Evolutionary conservation across 1,140 invertebrate species (phyloP).

Genomic region (Glomeris maerens): DNA sequence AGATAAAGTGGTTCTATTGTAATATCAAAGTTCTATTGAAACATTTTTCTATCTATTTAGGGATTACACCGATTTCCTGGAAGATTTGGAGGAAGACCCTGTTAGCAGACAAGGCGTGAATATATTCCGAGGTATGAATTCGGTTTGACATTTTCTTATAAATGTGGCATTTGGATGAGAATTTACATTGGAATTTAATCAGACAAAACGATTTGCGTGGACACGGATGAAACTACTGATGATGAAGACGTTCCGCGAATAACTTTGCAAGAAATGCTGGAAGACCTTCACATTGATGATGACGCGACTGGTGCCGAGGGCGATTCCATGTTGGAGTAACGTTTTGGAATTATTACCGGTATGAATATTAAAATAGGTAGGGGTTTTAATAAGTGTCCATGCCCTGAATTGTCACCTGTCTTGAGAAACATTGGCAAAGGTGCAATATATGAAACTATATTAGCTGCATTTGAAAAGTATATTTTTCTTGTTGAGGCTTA

Average conservation of each 20-base stretch:
- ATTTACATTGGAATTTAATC: constrained; percentile 26
- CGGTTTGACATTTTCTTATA: constrained; percentile 10
- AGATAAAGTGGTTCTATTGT: not conserved
- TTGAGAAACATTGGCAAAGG: too few relatives aligned
- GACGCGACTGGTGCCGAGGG: constrained; percentile 23
- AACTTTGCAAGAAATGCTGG: constrained; percentile 92
- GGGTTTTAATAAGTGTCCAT: too few relatives aligned
- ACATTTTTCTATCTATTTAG: constrained; percentile 35
- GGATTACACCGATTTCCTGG: constrained; percentile 89
- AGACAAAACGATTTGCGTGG: constrained; percentile 31
- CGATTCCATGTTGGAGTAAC: constrained; percentile 22
- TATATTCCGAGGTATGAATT: constrained; percentile 62
- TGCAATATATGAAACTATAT: too few relatives aligned
- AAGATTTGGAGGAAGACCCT: constrained; percentile 92
- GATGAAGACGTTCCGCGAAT: constrained; percentile 58
- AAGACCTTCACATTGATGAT: constrained; percentile 75
- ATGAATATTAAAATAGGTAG: too few relatives aligned
- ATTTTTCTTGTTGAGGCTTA: too few relatives aligned
- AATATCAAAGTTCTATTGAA: not conserved
- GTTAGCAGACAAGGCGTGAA: constrained; percentile 78
- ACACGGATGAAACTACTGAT: constrained; percentile 44
- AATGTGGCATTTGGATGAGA: not conserved
- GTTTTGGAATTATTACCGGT: too few relatives aligned
- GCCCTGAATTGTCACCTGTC: too few relatives aligned
- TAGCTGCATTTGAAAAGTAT: too few relatives aligned